phyloP scores from a whole-genome alignment of 2,888 invertebrate genomes.

The Epirrhoe tristata region DNA sequence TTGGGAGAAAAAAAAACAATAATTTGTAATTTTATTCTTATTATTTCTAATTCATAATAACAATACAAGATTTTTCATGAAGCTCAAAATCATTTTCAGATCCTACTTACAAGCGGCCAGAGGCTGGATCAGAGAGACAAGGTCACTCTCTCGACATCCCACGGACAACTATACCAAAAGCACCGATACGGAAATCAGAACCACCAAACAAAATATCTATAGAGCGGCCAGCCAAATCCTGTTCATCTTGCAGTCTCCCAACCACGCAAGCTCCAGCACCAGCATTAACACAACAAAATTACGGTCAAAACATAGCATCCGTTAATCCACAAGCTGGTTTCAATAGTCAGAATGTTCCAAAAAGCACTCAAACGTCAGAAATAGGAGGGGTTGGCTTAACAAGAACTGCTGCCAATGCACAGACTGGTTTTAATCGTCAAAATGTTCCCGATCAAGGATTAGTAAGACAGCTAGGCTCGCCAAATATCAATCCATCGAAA shows the following conservation, averaged over 20 bases:
- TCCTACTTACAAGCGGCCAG: slow-evolving; percentile 48
- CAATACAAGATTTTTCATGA: slow-evolving; percentile 5
- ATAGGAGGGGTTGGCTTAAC: no score
- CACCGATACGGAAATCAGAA: slow-evolving; percentile 37
- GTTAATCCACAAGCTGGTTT: slow-evolving; percentile 14
- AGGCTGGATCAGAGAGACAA: slow-evolving; percentile 53
- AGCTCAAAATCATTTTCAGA: slow-evolving; percentile 52
- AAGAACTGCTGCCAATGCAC: no score
- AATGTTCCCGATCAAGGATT: neutral
- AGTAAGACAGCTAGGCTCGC: slow-evolving; percentile 17
- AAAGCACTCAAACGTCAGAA: no score
- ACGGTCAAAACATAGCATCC: slow-evolving; percentile 17
- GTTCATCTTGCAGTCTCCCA: slow-evolving; percentile 86
- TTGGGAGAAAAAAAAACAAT: no score
- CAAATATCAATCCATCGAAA: slow-evolving; percentile 5
- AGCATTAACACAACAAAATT: slow-evolving; percentile 26
- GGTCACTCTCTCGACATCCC: slow-evolving; percentile 65
- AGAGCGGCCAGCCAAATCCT: slow-evolving; percentile 78
- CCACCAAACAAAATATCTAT: slow-evolving; percentile 49
- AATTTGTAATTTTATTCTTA: no score
- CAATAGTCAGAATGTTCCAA: slow-evolving; percentile 5
- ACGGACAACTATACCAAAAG: slow-evolving; percentile 36
- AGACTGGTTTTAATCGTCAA: no score
- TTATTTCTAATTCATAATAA: neutral
- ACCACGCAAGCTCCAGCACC: slow-evolving; percentile 65